A percentile compares a stretch with the other conserved stretches of the same genome.
Conservation (phyloP, 2,888 invertebrate species). For the Odontothrips loti region DNA sequence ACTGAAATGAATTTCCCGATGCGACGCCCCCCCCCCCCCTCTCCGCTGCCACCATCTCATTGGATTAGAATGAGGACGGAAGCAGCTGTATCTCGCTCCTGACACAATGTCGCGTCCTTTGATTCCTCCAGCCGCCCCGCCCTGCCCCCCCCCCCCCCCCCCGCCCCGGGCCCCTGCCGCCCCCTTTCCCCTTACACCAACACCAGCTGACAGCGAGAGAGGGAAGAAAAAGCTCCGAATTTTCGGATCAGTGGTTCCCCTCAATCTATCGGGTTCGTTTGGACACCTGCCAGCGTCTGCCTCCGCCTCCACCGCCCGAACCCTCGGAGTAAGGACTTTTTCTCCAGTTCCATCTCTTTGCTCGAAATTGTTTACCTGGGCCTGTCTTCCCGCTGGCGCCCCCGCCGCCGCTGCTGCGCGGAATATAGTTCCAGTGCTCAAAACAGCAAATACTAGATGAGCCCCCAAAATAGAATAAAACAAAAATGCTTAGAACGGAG, state of each 20-base stretch:
- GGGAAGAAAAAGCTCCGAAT: background rate
- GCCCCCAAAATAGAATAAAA: no score
- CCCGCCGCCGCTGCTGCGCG: background rate
- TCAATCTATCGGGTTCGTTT: conserved; percentile 6
- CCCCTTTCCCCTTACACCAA: background rate
- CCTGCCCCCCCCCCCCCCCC: background rate
- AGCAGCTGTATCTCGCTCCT: background rate
- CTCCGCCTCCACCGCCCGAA: background rate
- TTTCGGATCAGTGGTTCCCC: conserved; percentile 11
- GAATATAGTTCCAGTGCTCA: no score
- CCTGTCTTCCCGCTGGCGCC: background rate
- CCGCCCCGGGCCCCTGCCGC: background rate
- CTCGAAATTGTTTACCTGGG: conserved; percentile 6
- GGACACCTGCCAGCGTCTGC: background rate
- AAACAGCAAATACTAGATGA: no score
- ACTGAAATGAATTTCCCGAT: background rate
- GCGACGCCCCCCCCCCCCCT: background rate
- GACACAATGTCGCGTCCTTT: conserved; percentile 4
- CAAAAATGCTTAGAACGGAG: no score
- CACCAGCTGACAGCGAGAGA: background rate
- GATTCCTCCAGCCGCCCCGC: background rate
- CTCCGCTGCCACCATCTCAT: background rate
- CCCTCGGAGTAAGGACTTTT: background rate
- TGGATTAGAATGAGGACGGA: background rate
- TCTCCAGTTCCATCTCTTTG: background rate